Conservation (phyloP, 2,888 invertebrate genomes). For the Netelia melanura region DNA sequence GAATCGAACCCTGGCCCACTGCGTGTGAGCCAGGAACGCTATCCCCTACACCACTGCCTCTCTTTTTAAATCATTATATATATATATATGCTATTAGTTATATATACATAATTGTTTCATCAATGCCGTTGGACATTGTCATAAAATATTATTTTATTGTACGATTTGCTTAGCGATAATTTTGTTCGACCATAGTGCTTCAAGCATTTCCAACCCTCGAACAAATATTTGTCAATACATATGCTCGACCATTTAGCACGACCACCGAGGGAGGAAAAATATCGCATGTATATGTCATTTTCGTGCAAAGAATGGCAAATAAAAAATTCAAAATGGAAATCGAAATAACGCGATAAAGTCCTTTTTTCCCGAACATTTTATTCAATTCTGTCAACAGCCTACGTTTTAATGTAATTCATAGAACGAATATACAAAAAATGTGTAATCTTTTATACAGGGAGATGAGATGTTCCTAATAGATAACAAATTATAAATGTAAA, state of each 20-base stretch:
- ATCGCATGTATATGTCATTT: background rate
- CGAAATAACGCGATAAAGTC: background rate
- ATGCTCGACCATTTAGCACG: background rate
- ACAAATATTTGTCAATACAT: background rate
- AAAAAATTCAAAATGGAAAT: background rate
- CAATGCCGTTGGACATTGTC: conserved; percentile 2
- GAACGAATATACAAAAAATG: background rate
- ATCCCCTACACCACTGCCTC: too few relatives aligned
- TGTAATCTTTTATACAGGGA: background rate
- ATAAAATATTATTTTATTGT: conserved; percentile 60
- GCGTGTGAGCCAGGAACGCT: too few relatives aligned
- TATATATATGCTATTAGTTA: background rate
- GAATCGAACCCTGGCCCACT: too few relatives aligned
- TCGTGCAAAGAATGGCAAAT: background rate
- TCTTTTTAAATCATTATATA: too few relatives aligned
- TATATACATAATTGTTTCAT: background rate
- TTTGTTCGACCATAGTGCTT: conserved; percentile 56
- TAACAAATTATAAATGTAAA: too few relatives aligned
- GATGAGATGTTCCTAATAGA: too few relatives aligned
- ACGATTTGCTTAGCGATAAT: conserved; percentile 26
- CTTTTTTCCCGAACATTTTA: too few relatives aligned
- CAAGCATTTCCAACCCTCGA: background rate
- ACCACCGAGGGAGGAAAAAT: background rate
- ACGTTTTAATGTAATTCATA: background rate
- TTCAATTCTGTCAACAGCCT: too few relatives aligned